Base-by-base conservation (phyloP, 2,888 invertebrate species). In the Oasisia sp. region DNA sequence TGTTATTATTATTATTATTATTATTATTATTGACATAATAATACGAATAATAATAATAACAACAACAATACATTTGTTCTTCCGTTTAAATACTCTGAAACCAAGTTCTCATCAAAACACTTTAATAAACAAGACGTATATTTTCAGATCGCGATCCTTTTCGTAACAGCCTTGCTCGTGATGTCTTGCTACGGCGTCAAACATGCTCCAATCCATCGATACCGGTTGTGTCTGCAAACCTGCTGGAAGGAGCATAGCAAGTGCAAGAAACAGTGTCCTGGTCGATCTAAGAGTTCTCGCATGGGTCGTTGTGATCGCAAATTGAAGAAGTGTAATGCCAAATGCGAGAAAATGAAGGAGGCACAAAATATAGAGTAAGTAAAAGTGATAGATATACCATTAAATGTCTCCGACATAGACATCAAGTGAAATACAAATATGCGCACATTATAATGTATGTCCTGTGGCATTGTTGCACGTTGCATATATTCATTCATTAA, bases 81-180 rank as follows among this genome's bases (percentile, higher is more conserved):
- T 38, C 38, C 38, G 38, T 38, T 38, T 38, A 38, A 38, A 38
- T 38, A 38, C 38, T 38, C 38, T 38, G 9, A 50, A 50, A 50
- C 9, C 50, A 50, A 50, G 50, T 11, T 50, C 50, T 1, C 9
- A 74, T 27, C 7, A 74, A 74, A 19, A 27, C 5, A 27, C 27
- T 5, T n/a, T 74, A 7, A 19, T 74, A 27, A 19, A 74, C 74
- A 74, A 74, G n/a, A 74, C 74, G 27, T 74, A 19, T 74, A 74
- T 74, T 74, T 74, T 74, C 74, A 74, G 74, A 74, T 74, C 74
- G 74, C 27, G 74, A 74, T 74, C 74, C 74, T 74, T 74, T 74
- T 74, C n/a, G 74, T 7, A 74, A 74, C 74, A 27, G n/a, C 74
- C n/a, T 74, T 74, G 74, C 74, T 74, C 27, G 74, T 74, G 74